Base-by-base conservation (phyloP, 1,140 invertebrate genomes). In the Limonius californicus region DNA sequence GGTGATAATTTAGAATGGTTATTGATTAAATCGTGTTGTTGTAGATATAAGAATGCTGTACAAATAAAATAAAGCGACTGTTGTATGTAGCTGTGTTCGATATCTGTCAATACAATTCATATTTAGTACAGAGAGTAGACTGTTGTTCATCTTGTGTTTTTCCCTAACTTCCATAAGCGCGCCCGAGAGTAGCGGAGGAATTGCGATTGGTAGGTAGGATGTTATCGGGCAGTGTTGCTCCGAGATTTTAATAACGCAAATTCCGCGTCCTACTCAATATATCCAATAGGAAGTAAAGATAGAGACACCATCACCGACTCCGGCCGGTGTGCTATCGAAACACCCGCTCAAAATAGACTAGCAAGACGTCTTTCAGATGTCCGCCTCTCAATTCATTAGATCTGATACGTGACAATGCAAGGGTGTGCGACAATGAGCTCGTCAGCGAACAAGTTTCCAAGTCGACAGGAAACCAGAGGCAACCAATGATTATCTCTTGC, bases 391-490 rank as follows among this genome's bases (percentile, higher is more conserved):
- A 73, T 73, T 70, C 72, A 70, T 70, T 69, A 70, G 66, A 73
- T 73, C 72, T 70, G 70, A 73, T 73, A 72, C 65, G 67, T 71
- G 65, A 70, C 70, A 70, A 71, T 69, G 57, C 57, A 64, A 61
- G 71, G 70, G 71, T 69, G 68, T 68, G 62, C 54, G 58, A 70
- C 70, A 71, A 72, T 68, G 70, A 64, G 62, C 62, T 66, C 68
- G 69, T 71, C 69, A 68, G 64, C 69, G 69, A 67, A 65, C 68
- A 74, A 74, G 70, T 74, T 74, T 72, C 71, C 70, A 74, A 71
- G 65, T 72, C 70, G 69, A 62, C 70, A 69, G 72, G 72, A 74
- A 73, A 71, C 71, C 61, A 71, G 61, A 65, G 63, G 66, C 68
- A 71, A 60, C 65, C 64, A 61, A 58, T 72, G 72, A 74, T 74